Conservation (phyloP, 2,888 invertebrate species). For the Venustoraphidia nigricollis region DNA sequence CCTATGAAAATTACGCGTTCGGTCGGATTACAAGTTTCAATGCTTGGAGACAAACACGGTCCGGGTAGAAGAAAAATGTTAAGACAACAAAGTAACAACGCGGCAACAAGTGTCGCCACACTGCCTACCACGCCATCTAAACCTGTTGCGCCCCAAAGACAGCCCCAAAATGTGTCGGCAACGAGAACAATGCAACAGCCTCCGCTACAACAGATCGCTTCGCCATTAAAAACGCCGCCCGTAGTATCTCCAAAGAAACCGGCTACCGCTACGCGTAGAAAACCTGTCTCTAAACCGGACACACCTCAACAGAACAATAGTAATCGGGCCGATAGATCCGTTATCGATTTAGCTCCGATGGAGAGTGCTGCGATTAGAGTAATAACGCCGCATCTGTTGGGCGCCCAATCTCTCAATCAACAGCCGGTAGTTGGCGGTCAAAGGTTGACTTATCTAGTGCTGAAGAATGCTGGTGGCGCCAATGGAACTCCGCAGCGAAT, state of each 20-base stretch:
- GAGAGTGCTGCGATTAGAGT: conserved; percentile 31
- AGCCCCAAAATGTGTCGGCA: neutral
- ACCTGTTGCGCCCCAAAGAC: too few relatives aligned
- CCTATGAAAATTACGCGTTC: conserved; percentile 73
- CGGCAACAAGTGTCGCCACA: neutral
- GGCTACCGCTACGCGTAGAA: neutral
- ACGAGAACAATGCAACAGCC: conserved; percentile 4
- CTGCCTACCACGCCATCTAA: neutral
- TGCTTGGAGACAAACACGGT: conserved; percentile 14
- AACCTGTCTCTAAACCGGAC: conserved; percentile 2
- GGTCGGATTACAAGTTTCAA: conserved; percentile 66
- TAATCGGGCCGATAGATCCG: conserved; percentile 21
- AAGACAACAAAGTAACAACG: neutral
- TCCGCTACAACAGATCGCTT: neutral
- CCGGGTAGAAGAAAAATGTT: conserved; percentile 2
- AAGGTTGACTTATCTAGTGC: conserved; percentile 1
- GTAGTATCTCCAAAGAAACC: neutral
- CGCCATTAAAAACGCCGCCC: neutral
- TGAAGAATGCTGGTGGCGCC: conserved; percentile 9
- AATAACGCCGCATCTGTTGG: conserved; percentile 15
- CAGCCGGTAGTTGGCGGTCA: conserved; percentile 7
- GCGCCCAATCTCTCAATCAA: neutral
- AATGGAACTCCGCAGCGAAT: conserved; percentile 2
- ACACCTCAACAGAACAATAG: conserved; percentile 3
- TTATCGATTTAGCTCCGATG: conserved; percentile 67